Evolutionary conservation across 2,113 vertebrate genomes (phyloP), one percentile per base, ranked within the genome.

Genomic region (Salvator merianae): DNA sequence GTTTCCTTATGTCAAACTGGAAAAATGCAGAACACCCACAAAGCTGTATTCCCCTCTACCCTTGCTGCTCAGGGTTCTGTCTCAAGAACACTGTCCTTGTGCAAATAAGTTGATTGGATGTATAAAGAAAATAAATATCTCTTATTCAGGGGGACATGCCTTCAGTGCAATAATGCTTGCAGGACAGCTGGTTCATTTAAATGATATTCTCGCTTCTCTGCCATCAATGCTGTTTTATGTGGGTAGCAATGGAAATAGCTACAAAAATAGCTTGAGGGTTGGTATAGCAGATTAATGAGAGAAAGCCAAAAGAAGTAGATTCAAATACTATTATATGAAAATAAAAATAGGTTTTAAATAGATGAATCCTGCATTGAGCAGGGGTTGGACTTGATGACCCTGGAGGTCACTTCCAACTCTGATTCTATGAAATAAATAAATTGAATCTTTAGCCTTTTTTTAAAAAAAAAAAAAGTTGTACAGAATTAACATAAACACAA

Each of bases 91-190:
- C 73, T 16, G 77, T 83, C 40, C 59, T 83, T 82, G 72, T 59
- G 82, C 0, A 0, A 50, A 84, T 38, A 34, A 85, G 66, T 14
- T 69, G 83, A 55, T 50, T 63, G 80, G 72, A n/a, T 50, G 43
- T 85, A 63, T 79, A 59, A 86, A 47, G 85, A 74, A 89, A 93
- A 87, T 82, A 89, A 90, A 88, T 2, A 69, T 32, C 85, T 34
- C 75, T 82, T 81, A 80, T 88, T 87, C 28, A 84, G 82, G 77
- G 80, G 70, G 50, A 81, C 66, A 30, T 76, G 30, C 85, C 50
- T 88, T 89, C 84, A 47, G 16, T 0, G 59, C 20, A 68, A 72
- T 13, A 85, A n/a, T 43, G 1, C 82, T 79, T 77, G 79, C 2
- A 32, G 89, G 47, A 2, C 5, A 36, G 69, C 26, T 55, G 30